Evolutionary conservation across 2,113 vertebrate species (phyloP), one percentile per base, ranked within the genome.

Genomic region (Clarias batrachus): DNA sequence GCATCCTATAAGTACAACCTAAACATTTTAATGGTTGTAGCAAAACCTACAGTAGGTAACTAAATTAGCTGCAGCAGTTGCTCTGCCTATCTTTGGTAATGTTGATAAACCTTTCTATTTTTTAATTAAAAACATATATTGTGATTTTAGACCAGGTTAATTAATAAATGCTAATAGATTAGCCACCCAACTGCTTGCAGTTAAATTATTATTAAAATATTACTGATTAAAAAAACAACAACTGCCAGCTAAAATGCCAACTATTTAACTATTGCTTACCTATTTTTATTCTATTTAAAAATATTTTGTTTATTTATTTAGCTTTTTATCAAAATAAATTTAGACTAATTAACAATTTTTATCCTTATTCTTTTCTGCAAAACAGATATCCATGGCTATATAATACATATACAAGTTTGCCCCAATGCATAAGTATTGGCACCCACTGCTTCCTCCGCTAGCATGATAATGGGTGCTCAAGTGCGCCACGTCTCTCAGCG

Each of bases 391-490:
- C n/a, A 2, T 27, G 1, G 12, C n/a, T 0, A 14, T 33, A 17
- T 8, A 70, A 70, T 70, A 30, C 6, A 33, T 9, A 48, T 41
- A 48, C 6, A 48, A 48, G 0, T 17, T n/a, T 25, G 5, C 27
- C 7, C 14, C 7, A 4, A 16, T 8, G 14, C n/a, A 78, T 57
- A 78, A 56, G 25, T 78, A 27, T 30, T 79, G 81, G 82, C 88
- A 89, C 88, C 86, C 88, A 83, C 87, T 87, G 86, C 90, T 91
- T 90, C 90, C 90, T 88, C 81, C 83, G 9, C 85, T 88, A 90
- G 89, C 82, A 56, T 89, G 90, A 92, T 93, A 92, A 93, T 91
- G 89, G 89, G 91, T 89, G 91, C 92, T 92, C 92, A 90, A 93
- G 91, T 77, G 87, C 68, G 65, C 81, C 27, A 77, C 17, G 83